phyloP scores from a whole-genome alignment of 2,797 vertebrate species.

The Thamnophis elegans region DNA sequence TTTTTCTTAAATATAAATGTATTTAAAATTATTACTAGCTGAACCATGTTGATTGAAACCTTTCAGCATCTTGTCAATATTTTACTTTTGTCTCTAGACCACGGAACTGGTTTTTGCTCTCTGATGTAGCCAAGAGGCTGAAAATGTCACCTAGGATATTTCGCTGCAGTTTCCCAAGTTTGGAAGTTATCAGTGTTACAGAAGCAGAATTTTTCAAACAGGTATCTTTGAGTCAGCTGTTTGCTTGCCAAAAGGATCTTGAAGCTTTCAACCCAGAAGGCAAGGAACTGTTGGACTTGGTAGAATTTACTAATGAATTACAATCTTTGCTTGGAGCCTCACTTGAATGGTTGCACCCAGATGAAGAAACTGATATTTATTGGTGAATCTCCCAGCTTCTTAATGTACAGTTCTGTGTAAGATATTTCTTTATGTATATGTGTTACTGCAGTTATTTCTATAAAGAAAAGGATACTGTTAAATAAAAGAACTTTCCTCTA shows the following conservation, averaged over 20 bases:
- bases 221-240: constrained; percentile 87
- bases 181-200: constrained; percentile 84
- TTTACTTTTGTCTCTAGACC: constrained; percentile 68
- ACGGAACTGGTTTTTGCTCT: constrained; percentile 90
- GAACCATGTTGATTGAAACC: neutral
- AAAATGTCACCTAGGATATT: constrained; percentile 89
- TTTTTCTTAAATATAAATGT: constrained; percentile 18
- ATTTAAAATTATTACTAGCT: neutral
- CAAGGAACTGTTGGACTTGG: constrained; percentile 87
- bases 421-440: constrained; percentile 79
- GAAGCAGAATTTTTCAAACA: constrained; percentile 90
- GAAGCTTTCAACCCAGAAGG: constrained; percentile 85
- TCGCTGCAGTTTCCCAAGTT: constrained; percentile 83
- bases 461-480: constrained; percentile 82
- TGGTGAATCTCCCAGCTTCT: constrained; percentile 73
- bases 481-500: constrained; percentile 81
- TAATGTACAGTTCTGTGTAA: constrained; percentile 74
- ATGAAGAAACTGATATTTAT: constrained; percentile 72
- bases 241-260: constrained; percentile 85
- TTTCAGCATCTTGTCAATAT: neutral
- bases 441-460: constrained; percentile 76
- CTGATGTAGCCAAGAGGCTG: constrained; percentile 84
- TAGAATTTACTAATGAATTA: constrained; percentile 87
- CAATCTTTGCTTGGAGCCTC: constrained; percentile 87
- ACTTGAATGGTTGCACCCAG: constrained; percentile 83